Conservation (phyloP, 2,888 invertebrate genomes). For the Eupithecia tripunctaria region DNA sequence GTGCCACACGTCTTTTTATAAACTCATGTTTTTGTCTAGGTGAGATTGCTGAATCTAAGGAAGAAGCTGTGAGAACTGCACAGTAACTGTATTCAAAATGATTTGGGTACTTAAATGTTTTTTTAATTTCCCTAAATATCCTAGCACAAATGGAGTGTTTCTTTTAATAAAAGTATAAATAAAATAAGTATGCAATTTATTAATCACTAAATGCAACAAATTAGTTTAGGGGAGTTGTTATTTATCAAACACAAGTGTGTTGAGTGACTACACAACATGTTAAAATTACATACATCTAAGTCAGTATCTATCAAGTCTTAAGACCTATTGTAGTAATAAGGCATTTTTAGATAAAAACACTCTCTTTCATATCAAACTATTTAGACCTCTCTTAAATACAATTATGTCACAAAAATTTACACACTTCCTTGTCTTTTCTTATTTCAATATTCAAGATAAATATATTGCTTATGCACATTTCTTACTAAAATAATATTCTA, state of each 20-base stretch:
- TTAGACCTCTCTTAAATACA: constrained; percentile 72
- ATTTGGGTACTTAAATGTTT: not conserved
- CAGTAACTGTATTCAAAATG: constrained; percentile 27
- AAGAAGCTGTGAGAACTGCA: constrained; percentile 44
- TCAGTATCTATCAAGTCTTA: constrained; percentile 84
- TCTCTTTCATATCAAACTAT: constrained; percentile 83
- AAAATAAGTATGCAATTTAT: constrained; percentile 84
- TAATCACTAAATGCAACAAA: constrained; percentile 84
- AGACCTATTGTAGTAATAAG: constrained; percentile 82
- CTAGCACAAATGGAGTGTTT: not conserved
- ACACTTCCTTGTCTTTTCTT: constrained; percentile 65
- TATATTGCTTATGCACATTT: constrained; percentile 70
- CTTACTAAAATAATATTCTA: constrained; percentile 69
- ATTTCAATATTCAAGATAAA: constrained; percentile 61
- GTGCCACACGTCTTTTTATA: too few species aligned
- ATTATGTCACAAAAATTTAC: constrained; percentile 75
- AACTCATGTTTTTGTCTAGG: constrained; percentile 46
- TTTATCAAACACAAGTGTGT: constrained; percentile 68
- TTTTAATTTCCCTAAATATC: constrained; percentile 3
- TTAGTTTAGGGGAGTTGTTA: constrained; percentile 76
- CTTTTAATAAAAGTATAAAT: constrained; percentile 53
- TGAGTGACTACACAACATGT: constrained; percentile 65
- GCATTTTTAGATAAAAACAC: constrained; percentile 83
- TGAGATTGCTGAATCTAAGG: constrained; percentile 45
- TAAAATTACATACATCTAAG: constrained; percentile 72